A percentile compares a stretch with the other conserved stretches of the same genome.
Evolutionary conservation across 2,888 invertebrate species (phyloP).

Genomic region (Caenorhabditis angaria): DNA sequence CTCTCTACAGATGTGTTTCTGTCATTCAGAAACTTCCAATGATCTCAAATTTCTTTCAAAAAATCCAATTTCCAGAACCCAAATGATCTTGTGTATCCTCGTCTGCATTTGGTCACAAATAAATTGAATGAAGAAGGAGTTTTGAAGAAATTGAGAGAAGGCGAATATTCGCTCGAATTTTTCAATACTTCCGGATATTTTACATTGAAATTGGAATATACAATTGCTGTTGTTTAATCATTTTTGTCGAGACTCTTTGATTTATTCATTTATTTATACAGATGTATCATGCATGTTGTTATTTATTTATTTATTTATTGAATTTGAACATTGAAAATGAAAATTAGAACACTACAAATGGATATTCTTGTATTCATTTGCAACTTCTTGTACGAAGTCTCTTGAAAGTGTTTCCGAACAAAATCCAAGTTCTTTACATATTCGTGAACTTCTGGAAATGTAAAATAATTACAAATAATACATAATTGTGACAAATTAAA

Average conservation of each 20-base stretch:
- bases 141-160: slow-evolving; percentile 40
- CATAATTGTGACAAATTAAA: no score
- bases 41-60: neutral
- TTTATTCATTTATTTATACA: slow-evolving; percentile 4
- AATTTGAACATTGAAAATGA: no score
- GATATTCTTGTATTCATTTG: no score
- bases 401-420: no score
- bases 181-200: slow-evolving; percentile 50
- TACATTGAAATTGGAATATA: slow-evolving; percentile 57
- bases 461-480: no score
- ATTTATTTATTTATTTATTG: neutral
- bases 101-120: slow-evolving; percentile 49
- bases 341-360: no score
- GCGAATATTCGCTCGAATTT: slow-evolving; percentile 46
- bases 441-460: no score
- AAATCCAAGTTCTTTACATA: no score
- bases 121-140: slow-evolving; percentile 58
- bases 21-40: no score
- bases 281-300: no score
- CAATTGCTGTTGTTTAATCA: slow-evolving; percentile 28
- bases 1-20: no score
- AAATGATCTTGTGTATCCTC: slow-evolving; percentile 50
- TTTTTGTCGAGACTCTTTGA: slow-evolving; percentile 6
- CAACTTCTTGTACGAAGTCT: no score
- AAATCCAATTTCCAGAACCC: slow-evolving; percentile 31